Evolutionary conservation across 2,113 vertebrate genomes (phyloP).

Genomic region (Echinops telfairi): DNA sequence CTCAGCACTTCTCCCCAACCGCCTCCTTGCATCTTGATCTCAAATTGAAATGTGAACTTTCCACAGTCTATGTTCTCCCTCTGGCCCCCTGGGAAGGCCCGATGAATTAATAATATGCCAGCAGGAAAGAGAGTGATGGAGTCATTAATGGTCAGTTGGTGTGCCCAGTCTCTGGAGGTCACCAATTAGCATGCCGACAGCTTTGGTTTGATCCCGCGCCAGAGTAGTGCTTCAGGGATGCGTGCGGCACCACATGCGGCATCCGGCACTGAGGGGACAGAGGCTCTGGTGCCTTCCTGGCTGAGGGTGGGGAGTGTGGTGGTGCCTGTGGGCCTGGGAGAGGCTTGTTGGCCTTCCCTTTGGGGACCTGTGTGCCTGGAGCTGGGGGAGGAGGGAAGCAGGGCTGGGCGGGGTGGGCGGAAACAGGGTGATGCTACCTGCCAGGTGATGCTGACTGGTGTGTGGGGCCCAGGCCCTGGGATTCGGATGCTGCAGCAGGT

Average conservation of each 20-base stretch:
- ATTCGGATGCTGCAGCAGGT: not conserved
- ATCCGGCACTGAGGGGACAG: not conserved
- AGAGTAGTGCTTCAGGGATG: not conserved
- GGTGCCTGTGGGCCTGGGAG: not conserved
- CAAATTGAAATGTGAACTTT: slow-evolving; percentile 82
- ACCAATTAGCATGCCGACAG: slow-evolving; percentile 81
- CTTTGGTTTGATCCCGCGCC: slow-evolving; percentile 76
- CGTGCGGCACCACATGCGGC: slow-evolving; percentile 46
- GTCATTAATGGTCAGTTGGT: slow-evolving; percentile 76
- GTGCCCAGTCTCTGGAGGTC: not conserved
- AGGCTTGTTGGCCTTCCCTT: slow-evolving; percentile 3
- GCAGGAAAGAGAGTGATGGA: slow-evolving; percentile 84
- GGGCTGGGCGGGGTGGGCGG: not conserved
- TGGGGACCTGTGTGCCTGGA: not conserved
- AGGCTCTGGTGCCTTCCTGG: slow-evolving; percentile 25
- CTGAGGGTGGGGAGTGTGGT: not conserved
- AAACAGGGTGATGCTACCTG: fast-evolving
- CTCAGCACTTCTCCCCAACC: not conserved
- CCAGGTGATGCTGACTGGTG: too few species aligned
- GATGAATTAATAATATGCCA: slow-evolving; percentile 86
- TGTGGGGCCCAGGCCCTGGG: not conserved
- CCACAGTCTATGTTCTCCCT: slow-evolving; percentile 70
- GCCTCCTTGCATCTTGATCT: slow-evolving; percentile 20
- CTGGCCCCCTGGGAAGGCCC: slow-evolving; percentile 42
- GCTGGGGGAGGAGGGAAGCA: not conserved